phyloP scores from a whole-genome alignment of 2,888 invertebrate species.

The Heliconius aoede region DNA sequence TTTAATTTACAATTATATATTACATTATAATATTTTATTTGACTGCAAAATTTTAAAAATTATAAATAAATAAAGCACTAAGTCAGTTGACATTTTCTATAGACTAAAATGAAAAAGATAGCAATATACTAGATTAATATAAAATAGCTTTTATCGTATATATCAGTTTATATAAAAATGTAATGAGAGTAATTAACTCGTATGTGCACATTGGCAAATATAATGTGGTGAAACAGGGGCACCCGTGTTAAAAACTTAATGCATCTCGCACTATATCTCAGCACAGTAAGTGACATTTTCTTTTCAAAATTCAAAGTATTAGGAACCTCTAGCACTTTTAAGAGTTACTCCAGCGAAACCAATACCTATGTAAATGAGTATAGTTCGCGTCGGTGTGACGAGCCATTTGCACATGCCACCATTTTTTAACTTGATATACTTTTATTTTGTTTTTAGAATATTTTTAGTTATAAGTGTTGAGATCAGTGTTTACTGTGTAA shows the following conservation, averaged over 20 bases:
- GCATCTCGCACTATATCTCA: conserved; percentile 78
- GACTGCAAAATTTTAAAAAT: conserved; percentile 41
- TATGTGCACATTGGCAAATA: conserved; percentile 75
- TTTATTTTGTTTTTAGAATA: conserved; percentile 84
- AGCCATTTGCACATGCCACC: conserved; percentile 79
- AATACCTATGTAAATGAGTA: conserved; percentile 55
- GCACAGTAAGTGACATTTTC: conserved; percentile 74
- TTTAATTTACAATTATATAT: conserved; percentile 23
- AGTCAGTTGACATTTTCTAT: conserved; percentile 77
- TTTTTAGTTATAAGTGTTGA: conserved; percentile 88
- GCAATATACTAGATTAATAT: conserved; percentile 83
- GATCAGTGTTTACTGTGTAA: conserved; percentile 89
- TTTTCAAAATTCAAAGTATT: conserved; percentile 60
- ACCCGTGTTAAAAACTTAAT: conserved; percentile 71
- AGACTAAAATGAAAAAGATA: conserved; percentile 83
- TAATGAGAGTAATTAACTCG: conserved; percentile 64
- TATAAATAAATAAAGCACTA: conserved; percentile 59
- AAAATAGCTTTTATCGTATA: conserved; percentile 74
- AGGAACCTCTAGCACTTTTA: conserved; percentile 64
- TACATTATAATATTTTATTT: conserved; percentile 24
- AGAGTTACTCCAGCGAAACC: conserved; percentile 70
- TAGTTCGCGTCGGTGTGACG: conserved; percentile 67
- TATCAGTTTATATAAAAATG: conserved; percentile 82
- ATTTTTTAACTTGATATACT: conserved; percentile 73
- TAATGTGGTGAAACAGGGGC: conserved; percentile 72